phyloP scores from a whole-genome alignment of 2,113 vertebrate genomes.

The Chunga burmeisteri region DNA sequence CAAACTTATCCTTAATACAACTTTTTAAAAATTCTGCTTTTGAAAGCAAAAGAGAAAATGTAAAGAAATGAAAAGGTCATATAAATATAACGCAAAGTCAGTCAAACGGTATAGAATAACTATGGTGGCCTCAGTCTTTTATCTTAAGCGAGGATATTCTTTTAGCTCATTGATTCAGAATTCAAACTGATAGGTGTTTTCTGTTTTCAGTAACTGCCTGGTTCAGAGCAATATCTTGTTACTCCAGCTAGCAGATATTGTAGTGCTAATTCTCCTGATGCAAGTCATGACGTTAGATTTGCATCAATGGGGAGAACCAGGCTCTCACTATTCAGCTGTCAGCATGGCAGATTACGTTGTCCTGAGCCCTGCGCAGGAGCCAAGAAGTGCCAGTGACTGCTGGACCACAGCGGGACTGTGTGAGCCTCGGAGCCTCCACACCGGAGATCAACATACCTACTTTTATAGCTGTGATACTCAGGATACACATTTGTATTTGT shows the following conservation, averaged over 20 bases:
- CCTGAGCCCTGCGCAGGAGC: not conserved
- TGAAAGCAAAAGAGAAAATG: not conserved
- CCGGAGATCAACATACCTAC: accelerated
- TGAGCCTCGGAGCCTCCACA: not conserved
- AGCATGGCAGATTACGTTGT: not conserved
- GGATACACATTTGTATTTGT: accelerated
- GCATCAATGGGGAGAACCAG: not conserved
- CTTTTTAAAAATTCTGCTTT: not conserved
- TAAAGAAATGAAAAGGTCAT: not conserved
- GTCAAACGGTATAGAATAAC: not conserved
- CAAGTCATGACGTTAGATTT: not conserved
- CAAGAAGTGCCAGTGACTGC: not conserved
- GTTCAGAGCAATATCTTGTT: not conserved
- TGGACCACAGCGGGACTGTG: not conserved
- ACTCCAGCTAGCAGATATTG: not conserved
- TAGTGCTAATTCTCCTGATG: not conserved
- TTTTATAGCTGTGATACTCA: not conserved
- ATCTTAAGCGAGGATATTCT: not conserved
- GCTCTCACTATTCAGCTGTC: not conserved
- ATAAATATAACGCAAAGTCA: not conserved
- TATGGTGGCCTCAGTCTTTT: not conserved
- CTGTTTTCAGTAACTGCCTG: not conserved
- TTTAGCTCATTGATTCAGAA: not conserved
- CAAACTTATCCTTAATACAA: not conserved
- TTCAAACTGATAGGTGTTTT: not conserved